Evolutionary conservation across 2,113 vertebrate genomes (phyloP), one percentile per base, ranked within the genome.

Genomic region (Monarcha castaneiventris): DNA sequence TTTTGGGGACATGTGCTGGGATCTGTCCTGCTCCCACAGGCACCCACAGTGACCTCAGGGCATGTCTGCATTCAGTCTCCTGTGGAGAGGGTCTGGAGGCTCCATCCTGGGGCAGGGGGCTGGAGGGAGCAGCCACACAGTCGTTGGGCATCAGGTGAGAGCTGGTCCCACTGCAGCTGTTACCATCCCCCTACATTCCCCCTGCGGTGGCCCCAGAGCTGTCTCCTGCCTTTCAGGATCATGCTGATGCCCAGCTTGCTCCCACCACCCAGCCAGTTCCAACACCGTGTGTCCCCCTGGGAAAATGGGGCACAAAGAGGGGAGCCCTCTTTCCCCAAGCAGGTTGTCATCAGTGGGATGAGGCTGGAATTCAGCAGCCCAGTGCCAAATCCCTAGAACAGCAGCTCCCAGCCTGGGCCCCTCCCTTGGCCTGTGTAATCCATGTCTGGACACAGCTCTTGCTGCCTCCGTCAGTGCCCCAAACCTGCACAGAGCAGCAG

Each of bases 291-390:
- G 67, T 9, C 30, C 62, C 39, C 44, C 35, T 8, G 32, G 19
- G 19, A 16, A 61, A 44, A 37, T 0, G 3, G 15, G 68, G 5
- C 61, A n/a, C 43, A 3, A 9, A 48, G 18, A 7, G 0, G 72
- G 59, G 73, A 29, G 29, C 22, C 48, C 52, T 23, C 15, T 5
- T 23, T 61, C 43, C 52, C 51, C 3, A 3, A 17, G 54, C 55
- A 72, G 63, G 16, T 64, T 3, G 2, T 21, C 27, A 2, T 44
- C 10, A 37, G 61, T 5, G 32, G 44, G 56, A 51, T 18, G 62
- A 84, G 64, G 52, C 39, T 89, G 78, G 51, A 92, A 93, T 72
- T 35, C 35, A 20, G 43, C 62, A 87, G n/a, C 64, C 16, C 20
- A 1, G 51, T 61, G 69, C 73, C 25, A 74, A 73, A 37, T 27